Percentiles rank a stretch among this genome's conserved stretches.
phyloP scores from a whole-genome alignment of 1,140 invertebrate genomes.

The Achroia grisella region DNA sequence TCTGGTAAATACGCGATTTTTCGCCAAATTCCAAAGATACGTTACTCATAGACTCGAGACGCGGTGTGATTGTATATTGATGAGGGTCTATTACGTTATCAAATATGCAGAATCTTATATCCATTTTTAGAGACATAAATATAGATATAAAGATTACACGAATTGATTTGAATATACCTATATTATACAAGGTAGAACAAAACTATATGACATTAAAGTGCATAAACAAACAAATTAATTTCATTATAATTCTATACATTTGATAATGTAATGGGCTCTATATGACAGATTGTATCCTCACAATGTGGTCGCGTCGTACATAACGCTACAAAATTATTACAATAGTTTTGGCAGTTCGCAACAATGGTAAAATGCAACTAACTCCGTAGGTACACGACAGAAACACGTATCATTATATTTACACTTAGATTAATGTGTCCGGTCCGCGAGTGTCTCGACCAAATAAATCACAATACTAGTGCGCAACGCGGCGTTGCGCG shows the following conservation, averaged over 20 bases:
- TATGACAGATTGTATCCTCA: background rate
- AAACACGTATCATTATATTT: constrained; percentile 61
- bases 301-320: constrained; percentile 9
- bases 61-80: no score
- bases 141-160: no score
- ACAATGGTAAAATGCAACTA: constrained; percentile 71
- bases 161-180: no score
- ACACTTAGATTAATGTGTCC: constrained; percentile 40
- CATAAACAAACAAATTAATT: no score
- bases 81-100: no score
- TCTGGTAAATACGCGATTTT: no score
- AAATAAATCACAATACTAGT: constrained; percentile 36
- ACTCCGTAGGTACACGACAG: constrained; percentile 45
- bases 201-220: no score
- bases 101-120: no score
- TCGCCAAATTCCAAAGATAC: background rate
- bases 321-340: constrained; percentile 63
- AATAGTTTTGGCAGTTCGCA: constrained; percentile 70
- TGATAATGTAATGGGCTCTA: no score
- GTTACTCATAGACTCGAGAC: background rate
- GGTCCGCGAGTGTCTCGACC: constrained; percentile 14
- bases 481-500: background rate
- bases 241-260: no score
- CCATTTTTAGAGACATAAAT: no score
- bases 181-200: no score